Base-by-base conservation (phyloP, 2,797 vertebrate genomes). In the Sandelia bainsii region DNA sequence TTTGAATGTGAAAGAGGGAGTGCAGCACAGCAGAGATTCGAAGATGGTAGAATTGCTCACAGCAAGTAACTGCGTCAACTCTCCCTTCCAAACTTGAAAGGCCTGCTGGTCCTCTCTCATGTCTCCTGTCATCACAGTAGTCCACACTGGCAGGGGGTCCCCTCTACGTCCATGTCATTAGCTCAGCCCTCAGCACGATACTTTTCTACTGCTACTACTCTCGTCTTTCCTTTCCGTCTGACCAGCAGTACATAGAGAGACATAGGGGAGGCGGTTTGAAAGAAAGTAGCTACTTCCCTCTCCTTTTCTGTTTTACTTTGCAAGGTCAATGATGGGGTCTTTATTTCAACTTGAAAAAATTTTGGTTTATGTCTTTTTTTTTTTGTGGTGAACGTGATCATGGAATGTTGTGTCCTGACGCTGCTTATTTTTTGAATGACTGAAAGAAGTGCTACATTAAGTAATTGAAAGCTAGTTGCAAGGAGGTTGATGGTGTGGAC, bases 141-240 rank as follows among this genome's bases (percentile, higher is more conserved):
- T 84, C 77, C 79, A 69, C 62, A 45, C 76, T 58, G 72, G 88
- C 75, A 84, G 89, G 91, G 91, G 88, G 85, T 86, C 85, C 61
- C 74, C 81, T 79, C 81, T 83, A 63, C 79, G 79, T 86, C 83
- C 76, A 69, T 91, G 91, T 91, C 91, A 87, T 90, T 89, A 89
- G 83, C 87, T 73, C 80, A 79, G 82, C 71, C 81, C 89, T 88
- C 87, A 86, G 85, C 82, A 63, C 34, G 73, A 83, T 69, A 53
- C 69, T 66, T 83, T 71, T 78, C 78, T 70, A 57, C 70, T 76
- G 69, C 69, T 23, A 19, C 42, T 45, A 60, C 68, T 81, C 60
- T 69, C 9, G 19, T 75, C 80, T 74, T 77, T 68, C 70, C 66
- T 70, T 74, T 79, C 42, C 61, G 42, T 74, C 52, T 75, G 58